A percentile compares a stretch with the other conserved stretches of the same genome.
These are phyloP conservation scores for Coptotermes formosanus DNA, from an alignment of 1,140 invertebrate species.

Conservation along the genomic window DNA sequence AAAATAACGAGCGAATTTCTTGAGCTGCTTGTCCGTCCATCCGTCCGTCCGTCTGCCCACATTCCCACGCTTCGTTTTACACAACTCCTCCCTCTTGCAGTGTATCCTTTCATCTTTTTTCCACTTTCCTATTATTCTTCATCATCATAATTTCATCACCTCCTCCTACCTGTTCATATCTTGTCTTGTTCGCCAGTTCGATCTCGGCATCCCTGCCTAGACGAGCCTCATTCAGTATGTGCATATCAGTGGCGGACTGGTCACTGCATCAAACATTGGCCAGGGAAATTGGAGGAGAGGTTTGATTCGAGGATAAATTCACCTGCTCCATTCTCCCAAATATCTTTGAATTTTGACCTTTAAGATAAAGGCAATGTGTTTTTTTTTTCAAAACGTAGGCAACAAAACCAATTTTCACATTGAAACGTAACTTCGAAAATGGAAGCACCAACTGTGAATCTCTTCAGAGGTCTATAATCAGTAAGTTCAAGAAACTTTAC, in stretches of 20 bases:
- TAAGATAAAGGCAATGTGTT: too few relatives aligned
- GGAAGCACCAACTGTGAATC: too few relatives aligned
- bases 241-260: background rate
- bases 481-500: too few relatives aligned
- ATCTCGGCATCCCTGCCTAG: background rate
- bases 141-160: slow-evolving; percentile 11
- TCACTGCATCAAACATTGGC: background rate
- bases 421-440: too few relatives aligned
- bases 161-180: background rate
- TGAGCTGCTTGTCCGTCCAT: background rate
- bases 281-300: too few relatives aligned
- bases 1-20: background rate
- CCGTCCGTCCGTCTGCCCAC: background rate
- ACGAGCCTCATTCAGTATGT: background rate
- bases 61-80: slow-evolving; percentile 1
- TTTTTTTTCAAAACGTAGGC: too few relatives aligned
- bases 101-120: background rate
- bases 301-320: too few relatives aligned
- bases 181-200: background rate
- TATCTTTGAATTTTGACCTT: too few relatives aligned
- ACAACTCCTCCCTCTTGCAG: background rate
- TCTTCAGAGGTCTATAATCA: too few relatives aligned
- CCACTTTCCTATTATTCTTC: background rate
- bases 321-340: too few relatives aligned
- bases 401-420: too few relatives aligned